A percentile compares a stretch with the other conserved stretches of the same genome.
Conservation (phyloP, 2,113 vertebrate genomes). For the Manacus vitellinus region DNA sequence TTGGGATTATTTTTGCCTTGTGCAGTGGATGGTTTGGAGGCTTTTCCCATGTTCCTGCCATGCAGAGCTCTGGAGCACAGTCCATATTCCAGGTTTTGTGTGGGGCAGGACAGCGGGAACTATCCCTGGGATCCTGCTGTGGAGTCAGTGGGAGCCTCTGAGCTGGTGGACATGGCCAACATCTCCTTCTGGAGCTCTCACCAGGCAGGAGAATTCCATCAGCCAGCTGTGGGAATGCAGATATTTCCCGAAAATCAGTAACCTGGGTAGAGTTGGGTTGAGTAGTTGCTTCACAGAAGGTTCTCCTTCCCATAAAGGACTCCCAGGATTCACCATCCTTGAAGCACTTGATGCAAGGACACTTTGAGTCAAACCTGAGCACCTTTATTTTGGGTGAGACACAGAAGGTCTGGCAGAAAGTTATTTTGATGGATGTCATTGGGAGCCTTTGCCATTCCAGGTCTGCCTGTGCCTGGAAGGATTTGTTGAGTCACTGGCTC, state of each 20-base stretch:
- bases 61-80: background rate
- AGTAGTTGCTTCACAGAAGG: background rate
- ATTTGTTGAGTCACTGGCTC: background rate
- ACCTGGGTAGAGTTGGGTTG: background rate
- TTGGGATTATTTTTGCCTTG: background rate
- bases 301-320: background rate
- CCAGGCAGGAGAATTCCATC: background rate
- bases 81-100: rapidly evolving
- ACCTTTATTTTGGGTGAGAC: background rate
- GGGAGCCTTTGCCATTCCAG: background rate
- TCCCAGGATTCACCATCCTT: background rate
- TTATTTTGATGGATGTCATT: background rate
- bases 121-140: background rate
- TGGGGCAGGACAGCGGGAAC: background rate
- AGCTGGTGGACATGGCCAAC: background rate
- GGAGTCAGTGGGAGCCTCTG: background rate
- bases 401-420: background rate
- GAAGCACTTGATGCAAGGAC: background rate
- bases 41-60: background rate
- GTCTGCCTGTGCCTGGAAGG: background rate
- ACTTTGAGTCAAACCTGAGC: background rate
- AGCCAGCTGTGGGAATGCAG: background rate
- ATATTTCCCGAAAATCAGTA: background rate
- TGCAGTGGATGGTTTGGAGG: background rate
- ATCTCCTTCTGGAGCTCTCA: background rate